A percentile compares a stretch with the other conserved stretches of the same genome.
Evolutionary conservation across 2,113 vertebrate genomes (phyloP).

Genomic region (Corynorhinus townsendii): DNA sequence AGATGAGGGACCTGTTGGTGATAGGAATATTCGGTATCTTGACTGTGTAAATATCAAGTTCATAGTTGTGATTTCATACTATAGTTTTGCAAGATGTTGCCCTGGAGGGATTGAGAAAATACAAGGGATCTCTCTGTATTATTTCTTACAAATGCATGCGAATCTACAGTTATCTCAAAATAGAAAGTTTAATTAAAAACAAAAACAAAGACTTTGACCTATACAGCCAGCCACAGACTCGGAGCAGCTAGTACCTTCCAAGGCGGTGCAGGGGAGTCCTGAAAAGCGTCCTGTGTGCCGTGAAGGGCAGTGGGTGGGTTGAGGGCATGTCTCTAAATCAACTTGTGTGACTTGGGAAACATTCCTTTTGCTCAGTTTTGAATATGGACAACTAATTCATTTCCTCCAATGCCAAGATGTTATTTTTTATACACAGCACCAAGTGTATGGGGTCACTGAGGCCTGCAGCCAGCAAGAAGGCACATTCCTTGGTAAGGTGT

Average conservation of each 20-base stretch:
- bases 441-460: background rate
- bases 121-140: background rate
- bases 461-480: background rate
- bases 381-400: background rate
- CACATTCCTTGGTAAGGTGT: too few species aligned
- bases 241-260: background rate
- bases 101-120: background rate
- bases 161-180: background rate
- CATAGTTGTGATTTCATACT: background rate
- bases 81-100: background rate
- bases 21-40: background rate
- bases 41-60: background rate
- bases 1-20: background rate
- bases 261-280: background rate
- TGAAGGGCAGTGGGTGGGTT: background rate
- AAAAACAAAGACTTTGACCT: background rate
- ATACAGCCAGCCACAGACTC: background rate
- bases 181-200: background rate
- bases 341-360: background rate
- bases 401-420: background rate
- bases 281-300: rapidly evolving
- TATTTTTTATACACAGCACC: background rate
- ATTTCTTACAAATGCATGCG: background rate
- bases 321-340: background rate
- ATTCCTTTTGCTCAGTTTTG: background rate